phyloP scores from a whole-genome alignment of 2,113 vertebrate genomes.

The Carollia perspicillata region DNA sequence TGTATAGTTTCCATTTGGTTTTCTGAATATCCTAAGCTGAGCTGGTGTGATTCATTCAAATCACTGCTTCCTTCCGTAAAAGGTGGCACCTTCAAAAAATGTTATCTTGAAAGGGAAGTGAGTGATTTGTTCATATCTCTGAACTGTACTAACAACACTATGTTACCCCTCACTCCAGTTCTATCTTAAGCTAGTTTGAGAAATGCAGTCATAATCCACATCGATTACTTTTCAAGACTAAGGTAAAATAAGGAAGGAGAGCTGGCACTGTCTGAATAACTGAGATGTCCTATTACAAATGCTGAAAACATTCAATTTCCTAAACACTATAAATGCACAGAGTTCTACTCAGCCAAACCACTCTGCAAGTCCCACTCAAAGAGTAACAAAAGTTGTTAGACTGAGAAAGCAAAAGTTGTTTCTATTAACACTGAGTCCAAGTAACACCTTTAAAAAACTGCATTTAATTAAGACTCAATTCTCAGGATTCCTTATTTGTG shows the following conservation, averaged over 20 bases:
- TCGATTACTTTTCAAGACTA: background rate
- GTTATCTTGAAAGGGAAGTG: conserved; percentile 15
- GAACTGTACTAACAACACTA: background rate
- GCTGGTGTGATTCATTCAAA: background rate
- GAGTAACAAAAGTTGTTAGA: background rate
- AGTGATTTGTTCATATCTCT: background rate
- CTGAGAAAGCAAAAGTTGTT: background rate
- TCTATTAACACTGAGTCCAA: background rate
- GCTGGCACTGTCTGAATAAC: background rate
- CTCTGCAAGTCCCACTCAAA: background rate
- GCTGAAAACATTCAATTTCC: background rate
- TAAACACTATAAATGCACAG: background rate
- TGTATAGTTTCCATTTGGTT: background rate
- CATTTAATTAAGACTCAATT: background rate
- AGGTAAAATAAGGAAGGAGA: background rate
- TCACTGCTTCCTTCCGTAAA: conserved; percentile 19
- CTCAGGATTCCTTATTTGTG: background rate
- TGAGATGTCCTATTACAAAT: background rate
- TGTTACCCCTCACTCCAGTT: background rate
- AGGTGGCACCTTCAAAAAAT: background rate
- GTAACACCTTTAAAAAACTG: background rate
- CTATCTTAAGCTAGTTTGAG: background rate
- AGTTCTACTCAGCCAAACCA: background rate
- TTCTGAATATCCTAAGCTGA: background rate
- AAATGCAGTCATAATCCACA: background rate